Base-by-base conservation (phyloP, 30 jellyfish, hydroid and myxozoan genomes). In the Clytia hemisphaerica region DNA sequence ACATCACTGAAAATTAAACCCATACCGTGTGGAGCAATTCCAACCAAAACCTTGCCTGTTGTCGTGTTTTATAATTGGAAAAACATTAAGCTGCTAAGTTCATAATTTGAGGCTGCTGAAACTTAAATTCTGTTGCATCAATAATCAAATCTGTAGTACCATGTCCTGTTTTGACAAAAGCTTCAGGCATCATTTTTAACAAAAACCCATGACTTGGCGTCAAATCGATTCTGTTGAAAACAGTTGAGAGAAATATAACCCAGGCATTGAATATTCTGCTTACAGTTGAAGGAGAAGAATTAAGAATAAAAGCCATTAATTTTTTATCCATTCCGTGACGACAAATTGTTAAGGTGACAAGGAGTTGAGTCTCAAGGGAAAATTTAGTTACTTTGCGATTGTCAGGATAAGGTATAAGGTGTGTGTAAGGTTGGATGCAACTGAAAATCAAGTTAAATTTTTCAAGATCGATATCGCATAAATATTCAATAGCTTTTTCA, bases 11-110 rank as follows among this genome's bases (percentile, higher is more conserved):
- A 75, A 1, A 75, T 31, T 34, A 75, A 31, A 25, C 85, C 85
- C 83, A 65, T 58, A 27, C 87, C 87, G 46, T 74, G 87, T 25
- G 78, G 59, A 37, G 88, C 25, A 47, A 75, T 60, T 34, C 85
- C 83, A 63, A 61, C 45, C 22, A 61, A 55, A 18, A 84, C 83
- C 63, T 75, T 75, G 45, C 88, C 84, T 18, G 75, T 61, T 42
- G 60, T 42, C 18, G 73, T 60, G 73, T 61, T 61, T 61, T 74
- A 61, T 19, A 61, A 74, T 31, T 59, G 61, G 18, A 51, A 74
- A 61, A 60, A 74, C 75, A 74, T 61, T 40, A 59, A 74, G 36
- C 57, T 54, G 79, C 42, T 32, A 19, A 74, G 9, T 62, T 74
- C 86, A 40, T 26, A 74, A 36, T 74, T 74, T 28, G 75, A 19